phyloP scores from a whole-genome alignment of 2,797 vertebrate species.

The Hemitrygon akajei region DNA sequence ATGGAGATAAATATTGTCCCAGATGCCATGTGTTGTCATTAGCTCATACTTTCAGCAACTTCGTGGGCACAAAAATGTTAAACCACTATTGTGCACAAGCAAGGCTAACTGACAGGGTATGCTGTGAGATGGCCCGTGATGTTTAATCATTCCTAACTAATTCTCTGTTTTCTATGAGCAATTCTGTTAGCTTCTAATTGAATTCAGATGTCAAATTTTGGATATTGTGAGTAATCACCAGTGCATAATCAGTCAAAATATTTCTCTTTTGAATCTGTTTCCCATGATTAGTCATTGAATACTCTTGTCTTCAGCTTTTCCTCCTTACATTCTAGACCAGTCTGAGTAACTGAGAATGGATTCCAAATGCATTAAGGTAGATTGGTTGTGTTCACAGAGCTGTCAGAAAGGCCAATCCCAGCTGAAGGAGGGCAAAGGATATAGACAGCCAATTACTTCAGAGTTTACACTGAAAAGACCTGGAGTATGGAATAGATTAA shows the following conservation, averaged over 20 bases:
- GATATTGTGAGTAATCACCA: conserved; percentile 23
- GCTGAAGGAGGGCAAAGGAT: neutral
- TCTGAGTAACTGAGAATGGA: neutral
- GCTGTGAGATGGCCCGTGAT: neutral
- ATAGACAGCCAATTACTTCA: conserved; percentile 31
- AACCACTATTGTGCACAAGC: neutral
- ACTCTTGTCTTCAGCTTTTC: conserved; percentile 12
- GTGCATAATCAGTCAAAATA: conserved; percentile 31
- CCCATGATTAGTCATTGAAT: conserved; percentile 23
- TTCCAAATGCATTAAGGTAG: conserved; percentile 32
- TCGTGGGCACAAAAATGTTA: neutral
- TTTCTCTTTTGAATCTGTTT: conserved; percentile 30
- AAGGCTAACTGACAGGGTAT: no score
- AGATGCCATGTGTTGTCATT: neutral
- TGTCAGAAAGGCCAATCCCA: conserved; percentile 20
- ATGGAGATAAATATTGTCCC: neutral
- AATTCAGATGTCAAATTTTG: conserved; percentile 16
- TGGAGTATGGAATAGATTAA: conserved; percentile 22
- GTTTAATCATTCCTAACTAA: conserved; percentile 23
- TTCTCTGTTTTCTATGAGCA: neutral
- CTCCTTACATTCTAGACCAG: conserved; percentile 18
- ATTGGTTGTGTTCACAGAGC: neutral
- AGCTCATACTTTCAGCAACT: neutral
- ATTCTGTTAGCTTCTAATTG: conserved; percentile 21
- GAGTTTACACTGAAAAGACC: conserved; percentile 25